These are phyloP conservation scores for Platynereis dumerilii DNA, from an alignment of 2,888 invertebrate genomes.

Conservation along the genomic window DNA sequence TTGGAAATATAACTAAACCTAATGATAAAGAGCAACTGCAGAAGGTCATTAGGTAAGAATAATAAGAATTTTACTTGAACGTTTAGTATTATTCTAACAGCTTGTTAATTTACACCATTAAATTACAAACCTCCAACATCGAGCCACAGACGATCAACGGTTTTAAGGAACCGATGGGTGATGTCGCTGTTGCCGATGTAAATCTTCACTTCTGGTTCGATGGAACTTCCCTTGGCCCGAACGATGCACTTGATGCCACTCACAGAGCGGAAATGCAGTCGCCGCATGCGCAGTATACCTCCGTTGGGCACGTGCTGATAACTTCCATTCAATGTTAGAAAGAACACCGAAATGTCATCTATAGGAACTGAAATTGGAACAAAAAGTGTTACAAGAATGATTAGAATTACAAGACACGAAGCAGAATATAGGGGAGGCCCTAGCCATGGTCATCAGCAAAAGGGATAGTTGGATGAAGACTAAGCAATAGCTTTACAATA, in stretches of 20 bases:
- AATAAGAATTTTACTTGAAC: no score
- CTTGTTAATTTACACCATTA: no score
- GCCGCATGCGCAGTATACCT: neutral
- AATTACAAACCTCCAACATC: neutral
- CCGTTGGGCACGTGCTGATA: neutral
- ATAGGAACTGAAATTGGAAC: slow-evolving; percentile 2
- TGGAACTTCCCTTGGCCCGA: neutral
- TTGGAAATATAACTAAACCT: no score
- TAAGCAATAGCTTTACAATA: no score
- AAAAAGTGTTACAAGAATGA: neutral
- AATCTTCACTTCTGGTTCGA: neutral
- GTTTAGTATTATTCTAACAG: no score
- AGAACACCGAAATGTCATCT: neutral
- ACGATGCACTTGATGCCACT: neutral
- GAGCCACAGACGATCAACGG: neutral
- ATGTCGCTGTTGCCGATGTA: neutral
- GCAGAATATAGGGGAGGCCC: no score
- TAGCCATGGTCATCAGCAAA: no score
- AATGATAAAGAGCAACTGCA: no score
- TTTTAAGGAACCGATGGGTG: neutral
- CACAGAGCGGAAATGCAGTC: neutral
- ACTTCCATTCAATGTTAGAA: neutral
- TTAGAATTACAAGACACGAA: no score
- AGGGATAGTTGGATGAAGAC: no score
- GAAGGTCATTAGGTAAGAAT: no score